Conservation (phyloP, 2,113 vertebrate species). For the Thunnus maccoyii region DNA sequence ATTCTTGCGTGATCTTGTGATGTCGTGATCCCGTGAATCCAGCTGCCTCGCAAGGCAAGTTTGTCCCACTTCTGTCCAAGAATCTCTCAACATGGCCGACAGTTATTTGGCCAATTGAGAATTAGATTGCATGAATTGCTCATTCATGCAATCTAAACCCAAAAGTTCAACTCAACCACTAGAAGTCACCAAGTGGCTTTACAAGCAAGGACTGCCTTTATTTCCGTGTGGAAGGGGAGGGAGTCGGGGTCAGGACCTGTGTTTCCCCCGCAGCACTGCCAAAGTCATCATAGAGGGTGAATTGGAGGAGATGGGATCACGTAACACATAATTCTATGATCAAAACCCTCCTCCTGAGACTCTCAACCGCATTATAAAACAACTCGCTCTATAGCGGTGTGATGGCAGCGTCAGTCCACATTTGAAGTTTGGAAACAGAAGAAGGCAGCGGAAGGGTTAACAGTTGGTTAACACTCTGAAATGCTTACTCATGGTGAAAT, state of each 20-base stretch:
- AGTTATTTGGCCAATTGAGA: conserved; percentile 24
- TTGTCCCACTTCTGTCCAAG: conserved; percentile 37
- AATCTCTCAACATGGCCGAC: conserved; percentile 6
- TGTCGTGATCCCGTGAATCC: too few species aligned
- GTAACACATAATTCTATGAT: conserved; percentile 61
- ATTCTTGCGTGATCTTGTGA: too few species aligned
- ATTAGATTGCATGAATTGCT: background rate
- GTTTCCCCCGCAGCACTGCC: conserved; percentile 56
- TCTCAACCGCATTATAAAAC: conserved; percentile 35
- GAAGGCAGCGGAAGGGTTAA: conserved; percentile 42
- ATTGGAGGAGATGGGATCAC: conserved; percentile 52
- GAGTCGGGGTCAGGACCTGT: conserved; percentile 13
- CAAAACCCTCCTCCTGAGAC: conserved; percentile 51
- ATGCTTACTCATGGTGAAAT: conserved; percentile 58
- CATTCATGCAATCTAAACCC: conserved; percentile 15
- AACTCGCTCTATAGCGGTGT: background rate
- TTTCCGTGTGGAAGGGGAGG: conserved; percentile 24
- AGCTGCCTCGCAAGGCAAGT: background rate
- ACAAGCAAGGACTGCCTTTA: conserved; percentile 32
- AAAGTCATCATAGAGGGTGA: conserved; percentile 59
- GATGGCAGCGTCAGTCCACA: background rate
- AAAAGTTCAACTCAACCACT: conserved; percentile 26
- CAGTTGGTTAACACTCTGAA: conserved; percentile 43
- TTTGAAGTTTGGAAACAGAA: conserved; percentile 21
- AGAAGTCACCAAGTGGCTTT: conserved; percentile 42